phyloP scores from a whole-genome alignment of 2,113 vertebrate species.

The Nettapus auritus region DNA sequence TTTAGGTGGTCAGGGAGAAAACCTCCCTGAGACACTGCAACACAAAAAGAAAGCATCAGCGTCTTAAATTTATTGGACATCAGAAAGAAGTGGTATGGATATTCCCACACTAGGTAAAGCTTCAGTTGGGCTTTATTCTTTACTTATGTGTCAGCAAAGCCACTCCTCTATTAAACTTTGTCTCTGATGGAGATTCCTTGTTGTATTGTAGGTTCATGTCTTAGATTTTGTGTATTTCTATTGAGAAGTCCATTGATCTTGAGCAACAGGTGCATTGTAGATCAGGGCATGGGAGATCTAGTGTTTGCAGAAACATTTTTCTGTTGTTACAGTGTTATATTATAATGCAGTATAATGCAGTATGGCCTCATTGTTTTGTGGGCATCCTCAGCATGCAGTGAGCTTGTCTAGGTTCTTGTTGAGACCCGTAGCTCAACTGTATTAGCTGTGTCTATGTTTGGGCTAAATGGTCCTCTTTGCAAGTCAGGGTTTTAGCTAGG shows the following conservation, averaged over 20 bases:
- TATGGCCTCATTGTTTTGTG: not conserved
- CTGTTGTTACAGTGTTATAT: not conserved
- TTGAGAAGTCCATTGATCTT: not conserved
- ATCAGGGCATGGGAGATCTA: not conserved
- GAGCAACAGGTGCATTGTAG: not conserved
- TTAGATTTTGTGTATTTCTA: not conserved
- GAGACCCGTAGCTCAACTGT: not conserved
- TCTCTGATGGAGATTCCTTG: not conserved
- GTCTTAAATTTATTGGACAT: not conserved
- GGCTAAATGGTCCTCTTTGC: not conserved
- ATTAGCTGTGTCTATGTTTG: not conserved
- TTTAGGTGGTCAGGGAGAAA: not conserved
- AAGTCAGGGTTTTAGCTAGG: not conserved
- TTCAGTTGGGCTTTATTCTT: not conserved
- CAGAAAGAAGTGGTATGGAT: not conserved
- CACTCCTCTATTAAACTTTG: not conserved
- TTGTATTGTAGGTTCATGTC: not conserved
- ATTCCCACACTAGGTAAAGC: not conserved
- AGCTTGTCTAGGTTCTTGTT: not conserved
- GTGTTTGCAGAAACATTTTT: not conserved
- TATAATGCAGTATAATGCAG: not conserved
- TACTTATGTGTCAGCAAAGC: not conserved
- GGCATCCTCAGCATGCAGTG: not conserved
- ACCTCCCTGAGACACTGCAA: not conserved
- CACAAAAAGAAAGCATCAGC: not conserved